Percentiles rank a stretch among this genome's conserved stretches.
phyloP scores from a whole-genome alignment of 2,797 vertebrate species.

The Erethizon dorsatum region DNA sequence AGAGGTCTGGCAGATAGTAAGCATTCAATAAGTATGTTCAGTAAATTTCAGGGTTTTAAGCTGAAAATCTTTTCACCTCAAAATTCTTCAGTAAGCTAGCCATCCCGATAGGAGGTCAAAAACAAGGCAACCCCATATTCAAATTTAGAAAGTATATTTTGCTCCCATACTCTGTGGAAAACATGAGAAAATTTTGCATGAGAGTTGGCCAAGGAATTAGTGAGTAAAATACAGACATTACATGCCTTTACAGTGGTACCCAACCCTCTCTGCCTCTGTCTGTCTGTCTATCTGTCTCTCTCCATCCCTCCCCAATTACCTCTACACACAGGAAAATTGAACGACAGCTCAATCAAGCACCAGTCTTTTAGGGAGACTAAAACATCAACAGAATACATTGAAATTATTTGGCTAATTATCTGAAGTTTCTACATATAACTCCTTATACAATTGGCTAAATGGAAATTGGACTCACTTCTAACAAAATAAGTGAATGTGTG shows the following conservation, averaged over 20 bases:
- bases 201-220: not conserved
- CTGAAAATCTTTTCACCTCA: not conserved
- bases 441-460: conserved; percentile 18
- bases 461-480: not conserved
- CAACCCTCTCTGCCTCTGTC: not conserved
- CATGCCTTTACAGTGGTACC: not conserved
- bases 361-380: not conserved
- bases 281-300: not conserved
- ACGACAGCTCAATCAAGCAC: not conserved
- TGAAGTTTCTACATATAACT: not conserved
- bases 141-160: not conserved
- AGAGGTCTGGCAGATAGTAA: not conserved
- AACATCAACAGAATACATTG: not conserved
- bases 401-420: not conserved
- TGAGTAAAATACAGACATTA: not conserved
- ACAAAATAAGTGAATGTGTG: not conserved
- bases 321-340: not conserved
- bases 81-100: not conserved
- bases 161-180: not conserved
- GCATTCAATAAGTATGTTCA: not conserved
- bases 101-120: not conserved
- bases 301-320: not conserved
- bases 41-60: conserved; percentile 8
- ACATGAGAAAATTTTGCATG: not conserved
- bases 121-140: not conserved